Conservation (phyloP, 2,888 invertebrate genomes). For the Drosophila yooni region DNA sequence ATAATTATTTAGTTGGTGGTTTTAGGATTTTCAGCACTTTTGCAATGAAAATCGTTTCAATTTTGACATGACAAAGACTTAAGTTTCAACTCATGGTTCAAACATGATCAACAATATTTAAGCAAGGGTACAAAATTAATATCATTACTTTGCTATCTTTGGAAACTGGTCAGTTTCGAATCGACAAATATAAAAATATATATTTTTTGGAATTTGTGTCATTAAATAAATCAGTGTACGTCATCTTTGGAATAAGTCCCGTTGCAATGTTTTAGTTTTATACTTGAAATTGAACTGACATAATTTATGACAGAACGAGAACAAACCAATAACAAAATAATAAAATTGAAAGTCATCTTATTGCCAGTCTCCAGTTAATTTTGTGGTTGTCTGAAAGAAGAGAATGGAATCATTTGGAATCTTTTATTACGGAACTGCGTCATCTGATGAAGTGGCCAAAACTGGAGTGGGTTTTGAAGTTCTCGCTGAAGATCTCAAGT, state of each 20-base stretch:
- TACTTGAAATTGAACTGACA: constrained; percentile 61
- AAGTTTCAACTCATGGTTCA: neutral
- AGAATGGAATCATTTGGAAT: constrained; percentile 44
- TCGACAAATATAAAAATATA: constrained; percentile 10
- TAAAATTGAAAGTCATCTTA: constrained; percentile 58
- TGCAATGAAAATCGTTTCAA: neutral
- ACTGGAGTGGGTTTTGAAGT: constrained; percentile 55
- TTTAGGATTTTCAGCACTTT: neutral
- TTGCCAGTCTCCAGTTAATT: constrained; percentile 19
- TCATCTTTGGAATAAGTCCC: constrained; percentile 33
- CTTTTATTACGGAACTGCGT: constrained; percentile 61
- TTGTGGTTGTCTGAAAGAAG: constrained; percentile 6
- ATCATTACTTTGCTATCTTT: neutral
- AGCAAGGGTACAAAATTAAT: neutral
- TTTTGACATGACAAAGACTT: neutral
- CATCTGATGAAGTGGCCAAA: constrained; percentile 53
- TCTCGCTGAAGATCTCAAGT: constrained; percentile 46
- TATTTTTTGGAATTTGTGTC: constrained; percentile 29
- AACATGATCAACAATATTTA: neutral
- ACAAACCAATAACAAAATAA: constrained; percentile 29
- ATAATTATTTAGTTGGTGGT: neutral
- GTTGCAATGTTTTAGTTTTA: constrained; percentile 6
- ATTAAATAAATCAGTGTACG: constrained; percentile 31
- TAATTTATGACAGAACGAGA: constrained; percentile 63
- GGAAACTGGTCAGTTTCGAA: neutral